A percentile compares a stretch with the other conserved stretches of the same genome.
phyloP scores from a whole-genome alignment of 2,113 vertebrate species.

The Lasiurus cinereus region DNA sequence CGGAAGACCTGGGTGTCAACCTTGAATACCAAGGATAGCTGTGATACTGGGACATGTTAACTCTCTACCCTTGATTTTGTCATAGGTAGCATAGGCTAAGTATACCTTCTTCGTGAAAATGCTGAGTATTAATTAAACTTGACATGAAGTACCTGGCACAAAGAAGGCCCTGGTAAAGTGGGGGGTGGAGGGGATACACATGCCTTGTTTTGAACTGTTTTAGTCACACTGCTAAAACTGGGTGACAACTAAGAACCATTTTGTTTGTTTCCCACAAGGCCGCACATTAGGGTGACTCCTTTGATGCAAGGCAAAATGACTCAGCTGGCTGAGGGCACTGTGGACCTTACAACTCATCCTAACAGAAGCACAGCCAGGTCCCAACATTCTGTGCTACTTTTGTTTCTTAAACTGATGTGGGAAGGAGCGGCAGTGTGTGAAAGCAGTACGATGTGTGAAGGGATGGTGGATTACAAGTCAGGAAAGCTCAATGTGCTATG shows the following conservation, averaged over 20 bases:
- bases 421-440: accelerated
- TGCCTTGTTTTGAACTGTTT: background rate
- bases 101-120: background rate
- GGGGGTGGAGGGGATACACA: accelerated
- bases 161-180: background rate
- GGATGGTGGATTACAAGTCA: background rate
- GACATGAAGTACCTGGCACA: background rate
- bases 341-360: background rate
- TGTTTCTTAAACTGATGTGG: background rate
- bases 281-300: conserved; percentile 24
- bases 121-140: background rate
- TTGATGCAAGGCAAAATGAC: background rate
- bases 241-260: background rate
- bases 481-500: background rate
- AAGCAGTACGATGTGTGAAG: background rate
- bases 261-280: background rate
- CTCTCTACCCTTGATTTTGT: background rate
- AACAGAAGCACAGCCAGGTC: background rate
- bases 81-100: background rate
- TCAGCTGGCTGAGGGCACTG: background rate
- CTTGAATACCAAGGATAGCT: background rate
- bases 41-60: background rate
- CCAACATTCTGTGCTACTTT: background rate
- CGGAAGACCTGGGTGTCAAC: background rate
- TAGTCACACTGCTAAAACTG: background rate